Evolutionary conservation across 2,797 vertebrate species (phyloP).

Genomic region (Choloepus didactylus): DNA sequence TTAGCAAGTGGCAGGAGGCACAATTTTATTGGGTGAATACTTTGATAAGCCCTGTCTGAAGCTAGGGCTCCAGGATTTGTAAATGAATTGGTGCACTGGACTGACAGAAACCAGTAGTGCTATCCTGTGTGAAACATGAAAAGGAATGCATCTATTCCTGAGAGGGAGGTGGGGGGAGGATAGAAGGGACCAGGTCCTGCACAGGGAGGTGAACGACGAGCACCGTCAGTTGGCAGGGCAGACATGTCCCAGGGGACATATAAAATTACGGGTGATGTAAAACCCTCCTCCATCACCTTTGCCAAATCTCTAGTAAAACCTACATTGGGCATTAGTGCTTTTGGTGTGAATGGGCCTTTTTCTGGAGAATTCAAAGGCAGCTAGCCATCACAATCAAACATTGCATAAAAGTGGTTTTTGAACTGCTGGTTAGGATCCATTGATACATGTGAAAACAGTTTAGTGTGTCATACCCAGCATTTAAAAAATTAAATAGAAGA

Average conservation of each 20-base stretch:
- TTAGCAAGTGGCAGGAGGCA: neutral
- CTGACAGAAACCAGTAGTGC: neutral
- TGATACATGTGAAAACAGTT: neutral
- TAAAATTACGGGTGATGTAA: neutral
- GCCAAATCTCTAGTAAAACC: neutral
- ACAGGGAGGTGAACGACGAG: neutral
- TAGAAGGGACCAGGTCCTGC: neutral
- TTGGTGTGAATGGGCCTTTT: neutral
- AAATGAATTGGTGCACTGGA: neutral
- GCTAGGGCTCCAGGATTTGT: neutral
- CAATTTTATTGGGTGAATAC: neutral
- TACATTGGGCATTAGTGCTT: neutral
- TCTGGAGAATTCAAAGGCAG: neutral
- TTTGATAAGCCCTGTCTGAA: neutral
- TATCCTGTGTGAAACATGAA: neutral
- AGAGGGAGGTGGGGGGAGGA: neutral
- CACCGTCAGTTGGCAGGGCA: neutral
- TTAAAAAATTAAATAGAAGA: neutral
- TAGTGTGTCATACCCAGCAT: neutral
- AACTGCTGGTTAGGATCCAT: neutral
- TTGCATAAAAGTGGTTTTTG: neutral
- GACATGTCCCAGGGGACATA: neutral
- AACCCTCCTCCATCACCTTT: neutral
- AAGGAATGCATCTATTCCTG: neutral
- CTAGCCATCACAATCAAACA: neutral